A percentile compares a stretch with the other conserved stretches of the same genome.
These are phyloP conservation scores for Sepiola atlantica DNA, from an alignment of 2,888 invertebrate genomes.

Conservation along the genomic window DNA sequence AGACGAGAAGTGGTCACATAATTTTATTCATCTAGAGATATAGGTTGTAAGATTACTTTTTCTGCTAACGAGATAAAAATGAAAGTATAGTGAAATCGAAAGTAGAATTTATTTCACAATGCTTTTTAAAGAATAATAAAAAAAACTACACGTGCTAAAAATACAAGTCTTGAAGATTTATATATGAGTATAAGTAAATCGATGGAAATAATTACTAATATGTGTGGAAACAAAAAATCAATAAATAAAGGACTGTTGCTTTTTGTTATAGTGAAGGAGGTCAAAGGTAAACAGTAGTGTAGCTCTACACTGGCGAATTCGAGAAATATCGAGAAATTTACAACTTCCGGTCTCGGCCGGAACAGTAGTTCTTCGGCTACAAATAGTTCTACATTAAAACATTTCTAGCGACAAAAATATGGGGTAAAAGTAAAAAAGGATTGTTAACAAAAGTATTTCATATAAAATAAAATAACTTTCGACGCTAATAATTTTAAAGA, in stretches of 20 bases:
- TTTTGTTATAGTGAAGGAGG: background rate
- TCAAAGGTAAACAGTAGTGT: background rate
- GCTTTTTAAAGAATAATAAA: background rate
- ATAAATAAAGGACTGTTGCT: background rate
- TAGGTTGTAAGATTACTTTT: too few relatives aligned
- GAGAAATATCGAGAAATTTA: background rate
- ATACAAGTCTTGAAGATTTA: background rate
- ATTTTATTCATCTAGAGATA: too few relatives aligned
- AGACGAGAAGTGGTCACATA: too few relatives aligned
- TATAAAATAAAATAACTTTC: background rate
- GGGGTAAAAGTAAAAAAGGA: background rate
- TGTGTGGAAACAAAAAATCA: background rate
- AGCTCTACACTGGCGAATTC: background rate
- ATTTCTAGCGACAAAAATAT: background rate
- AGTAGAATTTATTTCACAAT: background rate
- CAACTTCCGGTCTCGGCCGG: constrained; percentile 16
- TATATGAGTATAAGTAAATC: background rate
- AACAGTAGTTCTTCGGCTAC: background rate
- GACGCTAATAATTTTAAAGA: too few relatives aligned
- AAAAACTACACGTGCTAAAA: background rate
- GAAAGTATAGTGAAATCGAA: background rate
- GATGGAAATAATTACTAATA: background rate
- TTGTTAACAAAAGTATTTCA: background rate
- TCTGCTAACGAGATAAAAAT: too few relatives aligned
- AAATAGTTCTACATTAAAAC: background rate